These are phyloP conservation scores for Botia kubotai DNA, from an alignment of 2,797 vertebrate genomes.

Conservation along the genomic window DNA sequence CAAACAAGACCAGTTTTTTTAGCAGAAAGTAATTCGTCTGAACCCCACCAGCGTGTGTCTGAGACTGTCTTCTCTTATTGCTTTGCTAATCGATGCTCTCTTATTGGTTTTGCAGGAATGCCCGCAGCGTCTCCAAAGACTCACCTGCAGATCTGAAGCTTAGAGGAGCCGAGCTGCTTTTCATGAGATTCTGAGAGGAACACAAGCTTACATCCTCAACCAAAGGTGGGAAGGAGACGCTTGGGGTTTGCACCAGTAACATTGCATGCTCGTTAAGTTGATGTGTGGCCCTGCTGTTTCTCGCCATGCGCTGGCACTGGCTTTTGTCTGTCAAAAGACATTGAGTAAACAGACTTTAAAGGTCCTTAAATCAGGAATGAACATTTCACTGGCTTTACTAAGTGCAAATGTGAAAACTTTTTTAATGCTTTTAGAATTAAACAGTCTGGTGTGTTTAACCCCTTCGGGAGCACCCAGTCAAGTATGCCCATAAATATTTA, in stretches of 20 bases:
- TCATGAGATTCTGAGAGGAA: conserved; percentile 50
- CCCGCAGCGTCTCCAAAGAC: conserved; percentile 25
- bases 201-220: conserved; percentile 7
- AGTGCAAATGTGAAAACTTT: neutral
- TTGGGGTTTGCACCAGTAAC: conserved; percentile 13
- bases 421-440: neutral
- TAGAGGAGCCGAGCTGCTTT: conserved; percentile 27
- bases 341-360: neutral
- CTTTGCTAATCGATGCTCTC: conserved; percentile 42
- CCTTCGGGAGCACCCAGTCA: neutral
- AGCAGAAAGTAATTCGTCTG: neutral
- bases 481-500: neutral
- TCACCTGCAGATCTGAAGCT: conserved; percentile 38
- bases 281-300: conserved; percentile 32
- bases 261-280: neutral
- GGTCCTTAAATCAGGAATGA: neutral
- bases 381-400: neutral
- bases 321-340: conserved; percentile 30
- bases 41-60: conserved; percentile 14
- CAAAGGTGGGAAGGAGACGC: conserved; percentile 33
- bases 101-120: conserved; percentile 56
- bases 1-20: neutral
- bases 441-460: too few species aligned
- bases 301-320: conserved; percentile 19
- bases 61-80: conserved; percentile 20